phyloP scores from a whole-genome alignment of 1,140 invertebrate genomes.

The Phymastichus coffea region DNA sequence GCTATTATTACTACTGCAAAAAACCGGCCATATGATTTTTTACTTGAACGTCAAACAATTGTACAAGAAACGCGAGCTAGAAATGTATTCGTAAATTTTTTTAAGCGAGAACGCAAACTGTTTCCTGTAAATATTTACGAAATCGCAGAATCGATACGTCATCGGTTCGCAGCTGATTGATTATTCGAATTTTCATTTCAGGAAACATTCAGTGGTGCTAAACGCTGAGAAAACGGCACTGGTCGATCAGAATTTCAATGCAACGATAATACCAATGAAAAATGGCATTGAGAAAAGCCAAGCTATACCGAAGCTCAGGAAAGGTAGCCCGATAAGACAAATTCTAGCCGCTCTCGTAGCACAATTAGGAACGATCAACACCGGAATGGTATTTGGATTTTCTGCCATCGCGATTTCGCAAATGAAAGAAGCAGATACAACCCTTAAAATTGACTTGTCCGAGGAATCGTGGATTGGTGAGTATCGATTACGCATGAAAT shows the following conservation, averaged over 20 bases:
- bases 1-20: no score
- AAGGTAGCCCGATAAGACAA: constrained; percentile 61
- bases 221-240: constrained; percentile 36
- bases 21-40: no score
- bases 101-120: no score
- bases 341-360: constrained; percentile 64
- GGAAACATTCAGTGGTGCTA: constrained; percentile 33
- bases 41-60: no score
- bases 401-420: constrained; percentile 72
- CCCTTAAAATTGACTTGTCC: constrained; percentile 59
- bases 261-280: constrained; percentile 8
- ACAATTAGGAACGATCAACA: constrained; percentile 70
- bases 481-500: constrained; percentile 15
- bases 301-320: constrained; percentile 39
- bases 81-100: no score
- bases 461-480: constrained; percentile 75
- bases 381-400: constrained; percentile 72
- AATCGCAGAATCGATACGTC: no score
- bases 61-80: no score
- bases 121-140: no score
- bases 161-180: no score
- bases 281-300: constrained; percentile 36
- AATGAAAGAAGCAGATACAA: constrained; percentile 57
- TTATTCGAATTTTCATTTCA: constrained; percentile 28
- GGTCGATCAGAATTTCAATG: constrained; percentile 19